Percentiles rank a stretch among this genome's conserved stretches.
Evolutionary conservation across 1,140 invertebrate species (phyloP).

Genomic region (Drosophila sp.): DNA sequence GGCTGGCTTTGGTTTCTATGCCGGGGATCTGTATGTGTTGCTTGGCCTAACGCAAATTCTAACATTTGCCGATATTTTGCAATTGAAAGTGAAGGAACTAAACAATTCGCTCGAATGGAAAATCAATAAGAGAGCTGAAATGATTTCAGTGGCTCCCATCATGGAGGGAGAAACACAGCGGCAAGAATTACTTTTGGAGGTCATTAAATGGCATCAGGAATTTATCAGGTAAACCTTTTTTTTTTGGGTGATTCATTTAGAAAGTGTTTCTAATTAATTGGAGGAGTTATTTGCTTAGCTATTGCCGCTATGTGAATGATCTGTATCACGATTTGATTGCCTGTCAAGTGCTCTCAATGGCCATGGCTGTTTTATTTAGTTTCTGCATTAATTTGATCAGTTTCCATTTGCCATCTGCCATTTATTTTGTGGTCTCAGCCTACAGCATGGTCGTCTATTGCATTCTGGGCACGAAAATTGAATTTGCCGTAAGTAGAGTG

Average conservation of each 20-base stretch:
- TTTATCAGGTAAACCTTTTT: constrained; percentile 41
- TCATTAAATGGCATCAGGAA: constrained; percentile 66
- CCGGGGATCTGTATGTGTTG: constrained; percentile 51
- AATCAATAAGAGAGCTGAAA: constrained; percentile 10
- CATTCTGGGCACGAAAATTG: constrained; percentile 61
- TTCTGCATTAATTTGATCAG: constrained; percentile 46
- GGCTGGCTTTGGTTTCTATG: constrained; percentile 51
- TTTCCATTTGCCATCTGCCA: constrained; percentile 48
- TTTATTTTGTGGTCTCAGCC: constrained; percentile 49
- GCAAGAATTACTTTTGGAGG: constrained; percentile 34
- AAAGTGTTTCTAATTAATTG: too few species aligned
- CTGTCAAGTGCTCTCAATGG: constrained; percentile 51
- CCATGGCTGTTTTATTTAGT: constrained; percentile 42
- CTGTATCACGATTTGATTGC: constrained; percentile 54
- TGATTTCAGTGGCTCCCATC: background rate
- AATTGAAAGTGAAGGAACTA: constrained; percentile 34
- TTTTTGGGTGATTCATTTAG: too few species aligned
- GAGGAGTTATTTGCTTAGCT: constrained; percentile 24
- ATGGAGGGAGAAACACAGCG: constrained; percentile 3
- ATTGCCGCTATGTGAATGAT: constrained; percentile 41
- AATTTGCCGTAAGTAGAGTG: constrained; percentile 46
- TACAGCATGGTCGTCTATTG: constrained; percentile 66
- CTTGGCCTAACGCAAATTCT: constrained; percentile 49
- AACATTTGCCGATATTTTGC: constrained; percentile 46
- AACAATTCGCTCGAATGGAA: constrained; percentile 34